Conservation (phyloP, 2,888 invertebrate species). For the Strigamia crassipes region DNA sequence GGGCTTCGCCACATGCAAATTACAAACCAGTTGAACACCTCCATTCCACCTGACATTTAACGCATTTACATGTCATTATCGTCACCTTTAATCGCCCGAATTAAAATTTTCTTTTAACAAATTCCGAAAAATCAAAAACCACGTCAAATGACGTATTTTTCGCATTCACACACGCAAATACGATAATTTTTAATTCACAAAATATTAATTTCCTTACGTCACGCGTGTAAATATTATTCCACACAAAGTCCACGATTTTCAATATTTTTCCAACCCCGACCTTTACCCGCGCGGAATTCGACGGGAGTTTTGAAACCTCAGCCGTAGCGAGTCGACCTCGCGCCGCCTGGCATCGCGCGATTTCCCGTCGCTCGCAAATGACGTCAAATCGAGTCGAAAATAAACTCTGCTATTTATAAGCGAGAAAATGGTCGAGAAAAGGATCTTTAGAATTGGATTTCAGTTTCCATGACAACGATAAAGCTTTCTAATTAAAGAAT, state of each 20-base stretch:
- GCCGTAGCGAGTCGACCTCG: too few relatives aligned
- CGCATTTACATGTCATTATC: not conserved
- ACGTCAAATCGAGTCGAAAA: not conserved
- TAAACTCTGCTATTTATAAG: not conserved
- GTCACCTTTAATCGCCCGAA: too few relatives aligned
- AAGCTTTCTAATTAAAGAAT: conserved; percentile 11
- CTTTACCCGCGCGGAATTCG: too few relatives aligned
- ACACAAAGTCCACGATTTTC: too few relatives aligned
- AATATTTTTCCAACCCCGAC: too few relatives aligned
- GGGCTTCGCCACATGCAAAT: not conserved
- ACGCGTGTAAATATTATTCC: too few relatives aligned
- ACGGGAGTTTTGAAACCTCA: too few relatives aligned
- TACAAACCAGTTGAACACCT: conserved; percentile 14
- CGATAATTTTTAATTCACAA: not conserved
- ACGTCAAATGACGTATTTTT: not conserved
- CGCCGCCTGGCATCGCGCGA: too few relatives aligned
- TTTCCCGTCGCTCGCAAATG: not conserved
- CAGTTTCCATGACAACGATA: not conserved
- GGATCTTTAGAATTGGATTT: not conserved
- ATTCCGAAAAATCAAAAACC: too few relatives aligned
- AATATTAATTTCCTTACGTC: too few relatives aligned
- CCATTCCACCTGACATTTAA: not conserved
- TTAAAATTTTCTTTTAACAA: too few relatives aligned
- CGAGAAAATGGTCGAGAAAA: too few relatives aligned
- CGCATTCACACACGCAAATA: not conserved